Conservation (phyloP, 2,113 vertebrate genomes). For the Trematocara stigmaticum region DNA sequence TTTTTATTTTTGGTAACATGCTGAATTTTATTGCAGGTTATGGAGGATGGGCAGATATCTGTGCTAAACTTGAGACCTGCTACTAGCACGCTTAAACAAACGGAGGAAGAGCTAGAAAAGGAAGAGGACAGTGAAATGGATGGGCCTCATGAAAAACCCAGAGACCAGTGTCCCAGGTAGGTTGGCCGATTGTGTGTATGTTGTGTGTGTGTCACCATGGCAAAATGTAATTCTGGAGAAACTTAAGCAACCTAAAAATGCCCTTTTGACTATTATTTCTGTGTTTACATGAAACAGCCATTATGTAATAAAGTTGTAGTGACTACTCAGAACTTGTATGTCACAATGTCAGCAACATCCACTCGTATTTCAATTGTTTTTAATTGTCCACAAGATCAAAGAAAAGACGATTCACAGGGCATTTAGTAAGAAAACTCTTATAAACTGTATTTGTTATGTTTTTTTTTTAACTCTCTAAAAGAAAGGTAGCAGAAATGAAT, state of each 20-base stretch:
- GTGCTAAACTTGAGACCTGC: constrained; percentile 41
- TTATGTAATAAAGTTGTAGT: neutral
- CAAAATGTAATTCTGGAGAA: neutral
- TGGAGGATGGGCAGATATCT: constrained; percentile 78
- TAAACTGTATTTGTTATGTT: neutral
- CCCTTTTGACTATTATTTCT: neutral
- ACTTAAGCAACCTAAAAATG: neutral
- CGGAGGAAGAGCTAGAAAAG: constrained; percentile 17
- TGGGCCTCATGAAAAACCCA: constrained; percentile 15
- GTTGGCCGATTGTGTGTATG: neutral
- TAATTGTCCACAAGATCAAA: neutral
- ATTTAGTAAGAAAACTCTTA: neutral
- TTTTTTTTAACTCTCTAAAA: neutral
- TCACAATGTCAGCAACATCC: neutral
- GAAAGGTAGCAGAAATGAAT: neutral
- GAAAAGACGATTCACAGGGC: neutral
- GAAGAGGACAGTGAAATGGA: neutral
- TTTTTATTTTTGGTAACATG: fast-evolving
- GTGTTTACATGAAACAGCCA: neutral
- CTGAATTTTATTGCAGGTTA: constrained; percentile 72
- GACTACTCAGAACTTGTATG: neutral
- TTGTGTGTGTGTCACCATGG: neutral
- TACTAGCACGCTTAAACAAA: constrained; percentile 1
- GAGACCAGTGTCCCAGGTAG: constrained; percentile 81
- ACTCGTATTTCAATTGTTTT: neutral